phyloP scores from a whole-genome alignment of 2,888 invertebrate species.

The Eurytoma californica region DNA sequence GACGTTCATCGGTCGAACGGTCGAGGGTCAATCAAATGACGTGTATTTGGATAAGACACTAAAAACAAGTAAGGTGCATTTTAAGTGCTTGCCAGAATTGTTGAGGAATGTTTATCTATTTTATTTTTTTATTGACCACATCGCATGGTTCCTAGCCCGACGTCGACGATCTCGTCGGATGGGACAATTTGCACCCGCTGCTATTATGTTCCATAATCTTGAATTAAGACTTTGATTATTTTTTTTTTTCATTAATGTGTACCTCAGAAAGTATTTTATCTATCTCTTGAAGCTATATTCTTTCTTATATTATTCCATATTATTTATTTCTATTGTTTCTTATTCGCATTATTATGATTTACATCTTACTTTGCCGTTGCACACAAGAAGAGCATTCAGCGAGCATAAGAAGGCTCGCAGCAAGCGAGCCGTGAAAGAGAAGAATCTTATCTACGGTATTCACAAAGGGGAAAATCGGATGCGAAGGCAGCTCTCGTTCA shows the following conservation, averaged over 20 bases:
- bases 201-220: neutral
- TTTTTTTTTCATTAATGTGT: neutral
- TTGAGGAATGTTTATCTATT: conserved; percentile 46
- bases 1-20: neutral
- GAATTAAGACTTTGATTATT: neutral
- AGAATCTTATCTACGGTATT: conserved; percentile 2
- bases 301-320: neutral
- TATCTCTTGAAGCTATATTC: neutral
- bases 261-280: conserved; percentile 20
- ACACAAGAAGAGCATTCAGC: neutral
- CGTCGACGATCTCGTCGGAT: neutral
- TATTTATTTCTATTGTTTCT: too few relatives aligned
- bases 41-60: conserved; percentile 21
- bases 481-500: conserved; percentile 48
- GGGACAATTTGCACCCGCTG: conserved; percentile 13
- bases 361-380: too few relatives aligned
- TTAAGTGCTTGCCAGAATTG: conserved; percentile 32
- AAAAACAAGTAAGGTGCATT: conserved; percentile 13
- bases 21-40: conserved; percentile 4
- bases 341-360: too few relatives aligned
- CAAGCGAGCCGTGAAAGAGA: neutral
- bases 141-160: conserved; percentile 30
- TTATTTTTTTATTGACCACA: conserved; percentile 14
- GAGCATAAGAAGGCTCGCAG: neutral
- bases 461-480: conserved; percentile 27